phyloP scores from a whole-genome alignment of 2,888 invertebrate species.

The Sphaerophoria rueppellii region DNA sequence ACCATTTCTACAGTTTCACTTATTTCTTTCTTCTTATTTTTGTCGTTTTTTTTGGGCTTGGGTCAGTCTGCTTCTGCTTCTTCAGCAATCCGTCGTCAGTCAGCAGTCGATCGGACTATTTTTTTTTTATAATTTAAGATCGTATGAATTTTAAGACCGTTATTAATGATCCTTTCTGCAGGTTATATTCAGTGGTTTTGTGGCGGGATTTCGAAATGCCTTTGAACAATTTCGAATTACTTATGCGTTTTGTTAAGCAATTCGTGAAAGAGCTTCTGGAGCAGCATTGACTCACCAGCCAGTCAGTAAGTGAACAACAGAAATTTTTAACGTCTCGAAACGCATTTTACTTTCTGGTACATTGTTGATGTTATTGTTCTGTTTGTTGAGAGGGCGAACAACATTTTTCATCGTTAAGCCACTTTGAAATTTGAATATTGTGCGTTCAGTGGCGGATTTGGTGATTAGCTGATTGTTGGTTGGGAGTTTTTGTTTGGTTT shows the following conservation, averaged over 20 bases:
- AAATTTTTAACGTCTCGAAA: conserved; percentile 25
- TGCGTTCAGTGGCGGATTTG: conserved; percentile 51
- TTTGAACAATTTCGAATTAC: conserved; percentile 71
- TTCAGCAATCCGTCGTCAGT: conserved; percentile 41
- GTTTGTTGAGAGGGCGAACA: conserved; percentile 51
- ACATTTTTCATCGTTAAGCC: conserved; percentile 66
- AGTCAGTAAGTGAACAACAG: conserved; percentile 13
- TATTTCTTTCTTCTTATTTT: conserved; percentile 6
- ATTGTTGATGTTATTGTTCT: conserved; percentile 25
- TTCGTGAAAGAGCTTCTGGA: conserved; percentile 71
- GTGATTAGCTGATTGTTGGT: conserved; percentile 40
- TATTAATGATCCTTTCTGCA: conserved; percentile 73
- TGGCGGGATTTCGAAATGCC: conserved; percentile 62
- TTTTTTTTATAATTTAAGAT: neutral
- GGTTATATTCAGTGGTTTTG: conserved; percentile 36
- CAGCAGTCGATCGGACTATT: neutral
- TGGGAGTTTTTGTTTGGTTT: conserved; percentile 25
- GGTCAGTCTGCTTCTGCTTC: conserved; percentile 48
- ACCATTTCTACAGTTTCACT: conserved; percentile 39
- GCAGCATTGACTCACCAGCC: conserved; percentile 34
- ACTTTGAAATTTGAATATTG: conserved; percentile 55
- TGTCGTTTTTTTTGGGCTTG: conserved; percentile 16
- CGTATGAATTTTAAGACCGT: conserved; percentile 58
- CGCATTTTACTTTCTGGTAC: neutral
- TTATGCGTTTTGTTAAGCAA: conserved; percentile 69